Evolutionary conservation across 2,888 invertebrate genomes (phyloP).

Genomic region (Polydrusus cervinus): DNA sequence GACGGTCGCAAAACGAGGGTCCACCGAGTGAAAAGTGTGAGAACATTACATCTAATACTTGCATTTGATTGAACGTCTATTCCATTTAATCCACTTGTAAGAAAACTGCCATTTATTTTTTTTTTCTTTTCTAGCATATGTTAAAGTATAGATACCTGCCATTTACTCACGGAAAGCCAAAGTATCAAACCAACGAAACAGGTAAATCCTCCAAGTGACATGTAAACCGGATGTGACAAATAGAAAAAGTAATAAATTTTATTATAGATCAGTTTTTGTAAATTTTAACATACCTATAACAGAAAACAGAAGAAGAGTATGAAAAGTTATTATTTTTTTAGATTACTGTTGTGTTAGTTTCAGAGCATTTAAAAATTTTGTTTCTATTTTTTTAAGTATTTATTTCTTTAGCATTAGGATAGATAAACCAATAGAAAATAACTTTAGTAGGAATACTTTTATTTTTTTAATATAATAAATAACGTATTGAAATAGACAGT

Average conservation of each 20-base stretch:
- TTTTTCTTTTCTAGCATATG: conserved; percentile 91
- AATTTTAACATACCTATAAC: not conserved
- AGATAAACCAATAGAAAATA: not conserved
- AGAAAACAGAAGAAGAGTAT: not conserved
- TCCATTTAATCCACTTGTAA: too few species aligned
- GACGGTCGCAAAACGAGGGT: too few species aligned
- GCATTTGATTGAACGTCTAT: too few species aligned
- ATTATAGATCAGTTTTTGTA: conserved; percentile 46
- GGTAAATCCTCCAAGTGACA: conserved; percentile 65
- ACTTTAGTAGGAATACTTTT: not conserved
- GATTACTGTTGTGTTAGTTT: not conserved
- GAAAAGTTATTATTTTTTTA: not conserved
- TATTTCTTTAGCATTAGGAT: not conserved
- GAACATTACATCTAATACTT: too few species aligned
- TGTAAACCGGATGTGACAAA: conserved; percentile 38
- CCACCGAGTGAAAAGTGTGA: too few species aligned
- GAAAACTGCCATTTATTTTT: not conserved
- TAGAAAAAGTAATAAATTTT: conserved; percentile 42
- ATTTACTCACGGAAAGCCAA: conserved; percentile 98
- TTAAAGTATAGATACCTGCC: conserved; percentile 99
- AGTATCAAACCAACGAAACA: conserved; percentile 83
- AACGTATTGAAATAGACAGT: too few species aligned
- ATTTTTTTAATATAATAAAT: too few species aligned
- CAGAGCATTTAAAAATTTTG: not conserved
- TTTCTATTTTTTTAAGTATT: conserved; percentile 9